Conservation (phyloP, 2,888 invertebrate species). For the Chironomus riparius region DNA sequence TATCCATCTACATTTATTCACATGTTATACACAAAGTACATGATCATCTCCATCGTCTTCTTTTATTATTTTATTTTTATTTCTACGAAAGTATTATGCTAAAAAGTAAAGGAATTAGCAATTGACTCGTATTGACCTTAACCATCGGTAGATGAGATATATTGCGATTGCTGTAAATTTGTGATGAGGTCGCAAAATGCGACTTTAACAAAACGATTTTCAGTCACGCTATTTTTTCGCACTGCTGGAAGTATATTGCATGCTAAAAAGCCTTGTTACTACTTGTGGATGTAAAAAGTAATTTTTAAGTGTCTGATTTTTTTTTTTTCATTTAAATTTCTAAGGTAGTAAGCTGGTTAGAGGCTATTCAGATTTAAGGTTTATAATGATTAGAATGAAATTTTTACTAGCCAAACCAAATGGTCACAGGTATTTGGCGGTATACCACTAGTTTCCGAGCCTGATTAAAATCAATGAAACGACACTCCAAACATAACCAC, state of each 20-base stretch:
- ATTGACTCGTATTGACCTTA: constrained; percentile 23
- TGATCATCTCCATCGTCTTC: neutral
- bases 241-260: neutral
- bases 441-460: too few species aligned
- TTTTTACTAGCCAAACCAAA: too few species aligned
- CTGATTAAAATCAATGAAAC: too few species aligned
- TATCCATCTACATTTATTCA: neutral
- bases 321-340: too few species aligned
- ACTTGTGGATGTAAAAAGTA: neutral
- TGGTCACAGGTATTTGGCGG: too few species aligned
- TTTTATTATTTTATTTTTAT: neutral
- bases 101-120: constrained; percentile 14
- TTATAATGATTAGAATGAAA: too few species aligned
- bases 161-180: neutral
- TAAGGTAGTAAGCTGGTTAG: too few species aligned
- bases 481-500: too few species aligned
- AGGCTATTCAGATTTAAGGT: too few species aligned
- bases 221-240: constrained; percentile 21
- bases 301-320: neutral
- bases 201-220: constrained; percentile 9
- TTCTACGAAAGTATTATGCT: neutral
- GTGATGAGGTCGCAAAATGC: neutral
- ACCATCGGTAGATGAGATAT: neutral
- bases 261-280: neutral
- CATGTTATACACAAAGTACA: neutral